These are phyloP conservation scores for Hippocampus guttulatus DNA, from an alignment of 2,113 vertebrate genomes.

Conservation along the genomic window DNA sequence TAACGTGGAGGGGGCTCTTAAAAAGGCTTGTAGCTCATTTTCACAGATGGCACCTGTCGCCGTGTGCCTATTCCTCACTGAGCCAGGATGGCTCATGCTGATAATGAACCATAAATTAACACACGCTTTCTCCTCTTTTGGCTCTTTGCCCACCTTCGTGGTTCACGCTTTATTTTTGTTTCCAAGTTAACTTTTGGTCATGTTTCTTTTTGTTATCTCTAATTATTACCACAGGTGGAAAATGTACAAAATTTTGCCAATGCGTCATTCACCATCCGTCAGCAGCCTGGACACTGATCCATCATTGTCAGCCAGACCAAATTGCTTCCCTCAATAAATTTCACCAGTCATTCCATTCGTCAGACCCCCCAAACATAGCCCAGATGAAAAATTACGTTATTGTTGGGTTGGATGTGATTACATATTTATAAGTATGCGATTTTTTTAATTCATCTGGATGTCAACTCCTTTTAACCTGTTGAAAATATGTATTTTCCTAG, in stretches of 20 bases:
- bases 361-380: no score
- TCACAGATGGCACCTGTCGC: conserved; percentile 48
- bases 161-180: neutral
- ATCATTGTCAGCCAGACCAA: no score
- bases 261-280: no score
- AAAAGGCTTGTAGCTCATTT: conserved; percentile 52
- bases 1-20: conserved; percentile 14
- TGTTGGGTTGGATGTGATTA: neutral
- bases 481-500: neutral
- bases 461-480: neutral
- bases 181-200: neutral
- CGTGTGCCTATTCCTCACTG: conserved; percentile 32
- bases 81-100: neutral
- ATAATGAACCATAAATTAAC: conserved; percentile 36
- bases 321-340: no score
- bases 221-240: no score
- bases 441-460: neutral
- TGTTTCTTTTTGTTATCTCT: neutral
- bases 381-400: neutral
- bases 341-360: no score
- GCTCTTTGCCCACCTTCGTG: neutral
- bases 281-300: no score
- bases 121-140: neutral
- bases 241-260: no score
- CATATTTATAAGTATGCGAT: neutral